These are phyloP conservation scores for Caenorhabditis brenneri DNA, from an alignment of 1,140 invertebrate genomes.

Conservation along the genomic window DNA sequence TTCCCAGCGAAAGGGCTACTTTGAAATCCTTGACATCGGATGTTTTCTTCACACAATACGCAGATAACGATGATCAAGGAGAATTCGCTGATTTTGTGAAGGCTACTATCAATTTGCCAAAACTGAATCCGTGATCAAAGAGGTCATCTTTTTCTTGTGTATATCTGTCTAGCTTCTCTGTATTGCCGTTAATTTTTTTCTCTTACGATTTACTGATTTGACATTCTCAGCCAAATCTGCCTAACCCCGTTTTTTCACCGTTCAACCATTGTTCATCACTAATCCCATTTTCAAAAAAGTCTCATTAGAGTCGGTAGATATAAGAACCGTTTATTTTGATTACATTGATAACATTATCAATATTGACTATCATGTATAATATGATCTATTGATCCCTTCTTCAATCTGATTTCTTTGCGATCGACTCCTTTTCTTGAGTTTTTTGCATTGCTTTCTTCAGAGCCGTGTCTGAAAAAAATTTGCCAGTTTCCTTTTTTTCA, in stretches of 20 bases:
- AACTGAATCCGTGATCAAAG: neutral
- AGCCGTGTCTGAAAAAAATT: constrained; percentile 24
- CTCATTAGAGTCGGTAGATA: neutral
- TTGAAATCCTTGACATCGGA: constrained; percentile 60
- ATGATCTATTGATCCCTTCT: neutral
- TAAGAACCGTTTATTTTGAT: neutral
- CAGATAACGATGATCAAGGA: constrained; percentile 58
- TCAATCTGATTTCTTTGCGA: constrained; percentile 21
- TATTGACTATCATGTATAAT: constrained; percentile 21
- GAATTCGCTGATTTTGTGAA: constrained; percentile 68
- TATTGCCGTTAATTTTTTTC: neutral
- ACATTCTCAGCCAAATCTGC: neutral
- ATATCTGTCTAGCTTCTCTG: neutral
- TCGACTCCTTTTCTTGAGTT: neutral
- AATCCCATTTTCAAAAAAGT: neutral
- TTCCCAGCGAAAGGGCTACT: constrained; percentile 63
- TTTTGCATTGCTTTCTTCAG: constrained; percentile 5
- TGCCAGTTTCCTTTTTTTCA: neutral
- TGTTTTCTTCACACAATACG: constrained; percentile 65
- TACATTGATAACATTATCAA: neutral
- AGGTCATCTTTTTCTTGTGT: neutral
- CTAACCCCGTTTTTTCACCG: neutral
- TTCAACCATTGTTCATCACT: neutral
- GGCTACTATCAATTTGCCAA: constrained; percentile 55
- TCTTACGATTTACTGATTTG: neutral